Conservation (phyloP, 2,888 invertebrate genomes). For the Macaria liturata region DNA sequence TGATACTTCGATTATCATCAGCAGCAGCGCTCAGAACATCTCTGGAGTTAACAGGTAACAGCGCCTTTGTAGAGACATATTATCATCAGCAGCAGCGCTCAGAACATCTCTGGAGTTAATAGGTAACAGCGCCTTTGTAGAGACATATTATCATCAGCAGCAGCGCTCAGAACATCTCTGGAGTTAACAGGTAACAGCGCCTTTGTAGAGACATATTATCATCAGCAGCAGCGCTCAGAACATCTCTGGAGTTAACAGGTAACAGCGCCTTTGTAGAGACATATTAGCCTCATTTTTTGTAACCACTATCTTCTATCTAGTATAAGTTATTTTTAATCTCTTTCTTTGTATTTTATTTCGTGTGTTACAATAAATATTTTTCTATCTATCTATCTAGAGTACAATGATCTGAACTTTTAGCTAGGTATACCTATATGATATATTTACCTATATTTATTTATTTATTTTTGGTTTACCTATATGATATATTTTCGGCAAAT, state of each 20-base stretch:
- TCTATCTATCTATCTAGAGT: too few relatives aligned
- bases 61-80: constrained; percentile 45
- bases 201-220: constrained; percentile 64
- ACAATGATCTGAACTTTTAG: too few relatives aligned
- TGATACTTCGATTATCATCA: constrained; percentile 89
- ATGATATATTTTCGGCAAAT: too few relatives aligned
- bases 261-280: neutral
- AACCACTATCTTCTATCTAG: too few relatives aligned
- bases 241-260: constrained; percentile 84
- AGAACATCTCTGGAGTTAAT: constrained; percentile 86
- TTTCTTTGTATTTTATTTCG: too few relatives aligned
- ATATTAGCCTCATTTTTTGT: too few relatives aligned
- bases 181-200: constrained; percentile 66
- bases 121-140: constrained; percentile 50
- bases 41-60: constrained; percentile 79
- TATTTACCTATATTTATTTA: too few relatives aligned
- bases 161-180: constrained; percentile 90
- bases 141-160: constrained; percentile 88
- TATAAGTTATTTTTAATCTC: too few relatives aligned
- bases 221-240: constrained; percentile 91
- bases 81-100: constrained; percentile 89
- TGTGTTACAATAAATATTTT: too few relatives aligned
- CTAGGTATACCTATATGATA: too few relatives aligned
- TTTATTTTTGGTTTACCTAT: too few relatives aligned
- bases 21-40: constrained; percentile 90